Percentiles rank a stretch among this genome's conserved stretches.
Evolutionary conservation across 2,888 invertebrate genomes (phyloP).

Genomic region (Drosophila rubida): DNA sequence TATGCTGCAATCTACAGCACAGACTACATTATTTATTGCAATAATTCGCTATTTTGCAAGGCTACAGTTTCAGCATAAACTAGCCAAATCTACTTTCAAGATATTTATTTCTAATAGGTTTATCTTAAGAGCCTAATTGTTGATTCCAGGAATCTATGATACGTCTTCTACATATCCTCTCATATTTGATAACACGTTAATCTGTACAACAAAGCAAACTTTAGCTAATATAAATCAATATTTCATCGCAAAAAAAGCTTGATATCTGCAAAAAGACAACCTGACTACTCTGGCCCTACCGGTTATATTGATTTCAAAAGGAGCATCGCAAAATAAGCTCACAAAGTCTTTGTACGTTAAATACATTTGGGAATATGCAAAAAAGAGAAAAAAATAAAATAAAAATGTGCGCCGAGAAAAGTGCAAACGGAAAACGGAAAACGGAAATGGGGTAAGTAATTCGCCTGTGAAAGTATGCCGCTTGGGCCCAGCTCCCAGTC

Average conservation of each 20-base stretch:
- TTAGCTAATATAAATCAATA: slow-evolving; percentile 1
- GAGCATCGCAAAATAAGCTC: slow-evolving; percentile 48
- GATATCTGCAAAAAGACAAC: not conserved
- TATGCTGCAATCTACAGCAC: not conserved
- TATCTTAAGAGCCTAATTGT: not conserved
- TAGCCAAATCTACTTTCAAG: no score
- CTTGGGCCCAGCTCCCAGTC: not conserved
- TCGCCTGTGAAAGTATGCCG: slow-evolving; percentile 60
- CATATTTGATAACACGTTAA: slow-evolving; percentile 5
- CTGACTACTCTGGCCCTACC: slow-evolving; percentile 1
- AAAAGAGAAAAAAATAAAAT: slow-evolving; percentile 30
- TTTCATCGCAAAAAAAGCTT: not conserved
- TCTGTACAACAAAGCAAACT: slow-evolving; percentile 7
- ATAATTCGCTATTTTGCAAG: no score
- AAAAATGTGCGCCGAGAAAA: slow-evolving; percentile 45
- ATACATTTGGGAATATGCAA: slow-evolving; percentile 75
- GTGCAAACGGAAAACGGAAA: slow-evolving; percentile 76
- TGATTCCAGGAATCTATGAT: not conserved
- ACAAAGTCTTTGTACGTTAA: slow-evolving; percentile 33
- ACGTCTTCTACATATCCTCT: not conserved
- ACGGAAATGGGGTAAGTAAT: slow-evolving; percentile 48
- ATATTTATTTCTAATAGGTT: no score
- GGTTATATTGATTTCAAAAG: slow-evolving; percentile 54
- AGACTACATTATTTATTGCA: not conserved
- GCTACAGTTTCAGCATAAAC: no score